A percentile compares a stretch with the other conserved stretches of the same genome.
phyloP scores from a whole-genome alignment of 2,113 vertebrate genomes.

The Pogona vitticeps region DNA sequence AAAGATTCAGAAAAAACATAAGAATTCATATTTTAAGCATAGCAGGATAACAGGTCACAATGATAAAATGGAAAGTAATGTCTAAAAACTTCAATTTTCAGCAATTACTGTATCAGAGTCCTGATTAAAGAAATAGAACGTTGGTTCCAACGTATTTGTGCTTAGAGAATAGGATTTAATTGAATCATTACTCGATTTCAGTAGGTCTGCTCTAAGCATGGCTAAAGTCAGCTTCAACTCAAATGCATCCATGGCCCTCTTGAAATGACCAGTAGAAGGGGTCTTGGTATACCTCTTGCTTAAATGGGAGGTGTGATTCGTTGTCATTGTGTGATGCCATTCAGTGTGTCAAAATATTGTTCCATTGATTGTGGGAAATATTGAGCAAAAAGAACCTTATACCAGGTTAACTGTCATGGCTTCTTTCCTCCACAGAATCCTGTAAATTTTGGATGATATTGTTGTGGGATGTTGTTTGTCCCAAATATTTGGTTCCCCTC shows the following conservation, averaged over 20 bases:
- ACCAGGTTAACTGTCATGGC: not conserved
- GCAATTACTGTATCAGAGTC: not conserved
- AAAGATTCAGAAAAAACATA: not conserved
- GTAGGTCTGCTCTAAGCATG: not conserved
- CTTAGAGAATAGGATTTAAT: not conserved
- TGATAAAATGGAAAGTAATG: no score
- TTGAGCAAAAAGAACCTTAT: not conserved
- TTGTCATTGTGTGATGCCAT: not conserved
- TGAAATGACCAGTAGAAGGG: not conserved
- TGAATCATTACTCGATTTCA: not conserved
- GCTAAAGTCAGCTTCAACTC: not conserved
- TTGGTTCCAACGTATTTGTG: not conserved
- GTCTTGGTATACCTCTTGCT: not conserved
- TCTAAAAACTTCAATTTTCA: no score
- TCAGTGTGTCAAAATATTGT: not conserved
- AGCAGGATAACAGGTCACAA: not conserved
- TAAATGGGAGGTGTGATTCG: not conserved
- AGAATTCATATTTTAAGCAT: not conserved
- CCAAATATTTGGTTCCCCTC: not conserved
- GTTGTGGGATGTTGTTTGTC: not conserved
- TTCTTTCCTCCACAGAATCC: not conserved
- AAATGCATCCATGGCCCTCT: no score
- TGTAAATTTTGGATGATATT: not conserved
- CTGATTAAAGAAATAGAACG: not conserved
- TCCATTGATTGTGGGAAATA: not conserved